Percentiles rank a stretch among this genome's conserved stretches.
Evolutionary conservation across 2,797 vertebrate genomes (phyloP).

Genomic region (Sebastes wilsoni): DNA sequence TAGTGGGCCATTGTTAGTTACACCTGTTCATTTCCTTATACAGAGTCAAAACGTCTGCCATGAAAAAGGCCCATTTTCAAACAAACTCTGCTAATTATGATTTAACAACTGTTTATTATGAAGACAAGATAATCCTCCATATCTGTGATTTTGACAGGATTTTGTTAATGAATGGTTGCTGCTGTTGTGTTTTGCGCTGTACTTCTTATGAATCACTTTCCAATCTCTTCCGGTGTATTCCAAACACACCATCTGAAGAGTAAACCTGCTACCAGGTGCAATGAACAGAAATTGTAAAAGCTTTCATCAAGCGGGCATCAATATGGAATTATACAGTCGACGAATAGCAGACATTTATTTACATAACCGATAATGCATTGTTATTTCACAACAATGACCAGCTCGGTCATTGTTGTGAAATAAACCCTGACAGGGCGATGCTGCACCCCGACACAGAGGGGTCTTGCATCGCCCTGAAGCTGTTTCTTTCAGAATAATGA

Average conservation of each 20-base stretch:
- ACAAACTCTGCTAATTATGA: background rate
- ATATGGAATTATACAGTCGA: background rate
- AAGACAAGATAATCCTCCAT: background rate
- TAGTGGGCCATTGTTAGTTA: background rate
- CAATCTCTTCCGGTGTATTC: background rate
- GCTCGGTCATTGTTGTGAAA: no score
- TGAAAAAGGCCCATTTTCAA: background rate
- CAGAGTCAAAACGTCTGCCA: background rate
- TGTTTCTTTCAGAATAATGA: no score
- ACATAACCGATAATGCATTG: no score
- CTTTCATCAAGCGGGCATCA: background rate
- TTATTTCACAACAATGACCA: no score
- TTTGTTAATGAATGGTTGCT: background rate
- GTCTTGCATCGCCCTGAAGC: no score
- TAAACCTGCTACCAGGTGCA: background rate
- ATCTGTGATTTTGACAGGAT: background rate
- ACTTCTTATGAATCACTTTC: background rate
- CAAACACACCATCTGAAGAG: background rate
- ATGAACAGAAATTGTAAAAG: background rate
- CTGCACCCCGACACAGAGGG: no score
- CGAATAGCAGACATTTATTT: background rate
- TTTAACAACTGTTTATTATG: background rate
- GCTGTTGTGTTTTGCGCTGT: background rate
- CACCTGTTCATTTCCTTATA: slow-evolving; percentile 1
- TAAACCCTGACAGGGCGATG: no score